Evolutionary conservation across 53 echinoderm and acorn worm species (phyloP), one percentile per base, ranked within the genome.

Genomic region (Hippasteria phrygiana): DNA sequence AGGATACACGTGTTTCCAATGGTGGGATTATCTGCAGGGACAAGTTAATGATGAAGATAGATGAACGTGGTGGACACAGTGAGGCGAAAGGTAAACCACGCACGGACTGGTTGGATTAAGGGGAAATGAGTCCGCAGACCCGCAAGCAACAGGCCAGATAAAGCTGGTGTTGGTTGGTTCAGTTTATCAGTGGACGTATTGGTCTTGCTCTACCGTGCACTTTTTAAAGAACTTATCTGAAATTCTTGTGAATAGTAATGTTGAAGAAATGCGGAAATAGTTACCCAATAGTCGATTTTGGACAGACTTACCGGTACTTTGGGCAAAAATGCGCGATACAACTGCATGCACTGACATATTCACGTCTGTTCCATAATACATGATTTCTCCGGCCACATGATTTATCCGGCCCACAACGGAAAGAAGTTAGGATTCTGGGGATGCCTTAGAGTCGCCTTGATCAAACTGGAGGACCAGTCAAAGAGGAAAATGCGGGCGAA

Each of bases 1-100:
- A 82, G 82, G 82, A 82, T 82, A 65, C 82, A 82, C 43, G 66
- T 82, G 82, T 38, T 66, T 43, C 45, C 10, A 82, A 82, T 82
- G 66, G 45, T 10, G 45, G 32, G 43, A 22, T 22, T 22, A 20
- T 34, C 73, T 22, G 8, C 4, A n/a, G 43, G 42, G 40, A 42
- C 73, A 3, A 41, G 24, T 41, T 18, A 40, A 14, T 41, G 32
- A 73, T 43, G 73, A 73, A 42, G 73, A 73, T 43, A 27, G 43
- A 73, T 73, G 73, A 2, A 18, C n/a, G 27, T 73, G 73, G 9
- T 12, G 5, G 73, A 29, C 35, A 35, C 11, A 33, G 36, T 10
- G 35, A 36, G 5, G 69, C 2, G 10, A 2, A 33, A 36, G 4
- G 34, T 13, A 35, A 35, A 1, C 13, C 69, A 3, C 26, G 69